Percentiles rank a stretch among this genome's conserved stretches.
Conservation (phyloP, 1,140 invertebrate genomes). For the Rhynchophorus ferrugineus region DNA sequence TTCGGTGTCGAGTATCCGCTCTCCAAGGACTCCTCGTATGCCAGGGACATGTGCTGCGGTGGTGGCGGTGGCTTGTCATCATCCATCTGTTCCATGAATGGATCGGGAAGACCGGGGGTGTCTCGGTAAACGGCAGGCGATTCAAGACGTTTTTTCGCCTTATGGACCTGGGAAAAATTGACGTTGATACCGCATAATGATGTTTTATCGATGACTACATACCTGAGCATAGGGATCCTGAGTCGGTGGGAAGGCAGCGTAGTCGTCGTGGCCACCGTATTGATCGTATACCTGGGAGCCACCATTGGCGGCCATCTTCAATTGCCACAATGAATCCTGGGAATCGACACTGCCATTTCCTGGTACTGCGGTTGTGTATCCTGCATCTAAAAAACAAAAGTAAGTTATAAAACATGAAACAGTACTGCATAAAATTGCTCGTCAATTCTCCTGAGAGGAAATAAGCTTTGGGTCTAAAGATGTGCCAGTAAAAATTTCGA, state of each 20-base stretch:
- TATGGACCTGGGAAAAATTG: slow-evolving; percentile 61
- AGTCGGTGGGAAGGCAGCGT: slow-evolving; percentile 71
- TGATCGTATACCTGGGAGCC: slow-evolving; percentile 17
- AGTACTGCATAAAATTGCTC: not conserved
- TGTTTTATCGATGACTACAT: too few relatives aligned
- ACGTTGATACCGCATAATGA: too few relatives aligned
- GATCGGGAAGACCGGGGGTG: slow-evolving; percentile 81
- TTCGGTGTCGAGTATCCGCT: slow-evolving; percentile 90
- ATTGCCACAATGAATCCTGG: slow-evolving; percentile 90
- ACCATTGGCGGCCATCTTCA: slow-evolving; percentile 65
- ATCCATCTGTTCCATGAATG: slow-evolving; percentile 73
- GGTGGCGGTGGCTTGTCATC: slow-evolving; percentile 59
- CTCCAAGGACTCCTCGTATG: slow-evolving; percentile 86
- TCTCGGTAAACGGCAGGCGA: slow-evolving; percentile 74
- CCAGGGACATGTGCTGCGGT: slow-evolving; percentile 73
- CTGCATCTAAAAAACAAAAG: slow-evolving; percentile 6
- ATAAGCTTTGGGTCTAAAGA: too few relatives aligned
- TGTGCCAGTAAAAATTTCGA: too few relatives aligned
- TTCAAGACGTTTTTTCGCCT: slow-evolving; percentile 79
- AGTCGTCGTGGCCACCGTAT: slow-evolving; percentile 64
- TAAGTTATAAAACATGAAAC: not conserved
- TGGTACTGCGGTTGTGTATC: slow-evolving; percentile 22
- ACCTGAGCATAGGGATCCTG: slow-evolving; percentile 37
- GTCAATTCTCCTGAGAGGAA: not conserved
- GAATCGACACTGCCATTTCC: slow-evolving; percentile 76